Conservation (phyloP, 2,113 vertebrate species). For the Arenaria interpres region DNA sequence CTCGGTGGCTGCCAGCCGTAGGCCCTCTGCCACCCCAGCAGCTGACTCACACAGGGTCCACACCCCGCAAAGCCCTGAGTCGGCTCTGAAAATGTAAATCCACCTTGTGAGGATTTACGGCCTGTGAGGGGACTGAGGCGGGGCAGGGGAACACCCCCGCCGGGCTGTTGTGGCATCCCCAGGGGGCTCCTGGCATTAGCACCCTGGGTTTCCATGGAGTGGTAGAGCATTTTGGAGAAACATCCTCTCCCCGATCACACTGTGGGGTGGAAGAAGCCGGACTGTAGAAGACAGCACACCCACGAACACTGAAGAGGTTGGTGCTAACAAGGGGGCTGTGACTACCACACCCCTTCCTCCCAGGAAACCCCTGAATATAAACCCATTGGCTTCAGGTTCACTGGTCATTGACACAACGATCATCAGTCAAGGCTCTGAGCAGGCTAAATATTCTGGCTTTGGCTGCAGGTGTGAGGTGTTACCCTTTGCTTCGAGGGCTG, state of each 20-base stretch:
- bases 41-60: not conserved
- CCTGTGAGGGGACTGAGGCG: not conserved
- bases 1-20: not conserved
- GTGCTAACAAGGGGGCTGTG: not conserved
- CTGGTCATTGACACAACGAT: rapidly evolving
- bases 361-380: not conserved
- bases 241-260: rapidly evolving
- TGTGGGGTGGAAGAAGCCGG: not conserved
- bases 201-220: not conserved
- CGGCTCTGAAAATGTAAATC: not conserved
- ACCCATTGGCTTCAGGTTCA: not conserved
- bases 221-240: rapidly evolving
- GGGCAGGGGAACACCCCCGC: not conserved
- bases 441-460: not conserved
- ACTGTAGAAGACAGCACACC: not conserved
- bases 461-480: not conserved
- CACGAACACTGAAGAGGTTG: rapidly evolving
- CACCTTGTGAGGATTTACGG: not conserved
- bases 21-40: not conserved
- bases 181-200: rapidly evolving
- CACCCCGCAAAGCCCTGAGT: not conserved
- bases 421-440: not conserved
- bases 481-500: rapidly evolving
- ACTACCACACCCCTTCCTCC: not conserved
- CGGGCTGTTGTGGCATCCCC: rapidly evolving